These are phyloP conservation scores for Gymnocheta viridis DNA, from an alignment of 2,888 invertebrate genomes.

Conservation along the genomic window DNA sequence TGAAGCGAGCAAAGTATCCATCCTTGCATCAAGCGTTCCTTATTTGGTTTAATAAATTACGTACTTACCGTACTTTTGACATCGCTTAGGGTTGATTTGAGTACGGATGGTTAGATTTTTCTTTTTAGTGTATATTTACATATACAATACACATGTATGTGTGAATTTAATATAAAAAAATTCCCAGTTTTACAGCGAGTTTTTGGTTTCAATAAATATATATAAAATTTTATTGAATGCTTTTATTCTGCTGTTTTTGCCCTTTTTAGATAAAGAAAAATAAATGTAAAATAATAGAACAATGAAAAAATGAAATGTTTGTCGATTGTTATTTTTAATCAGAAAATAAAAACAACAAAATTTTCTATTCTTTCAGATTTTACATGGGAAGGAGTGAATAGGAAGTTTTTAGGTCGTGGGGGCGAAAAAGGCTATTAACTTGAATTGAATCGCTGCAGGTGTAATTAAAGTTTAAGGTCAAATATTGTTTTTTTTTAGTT, in stretches of 20 bases:
- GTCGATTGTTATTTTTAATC: conserved; percentile 64
- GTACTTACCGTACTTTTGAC: no score
- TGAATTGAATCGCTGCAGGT: conserved; percentile 51
- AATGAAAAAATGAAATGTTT: conserved; percentile 55
- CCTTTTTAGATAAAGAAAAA: conserved; percentile 16
- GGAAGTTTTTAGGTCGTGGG: neutral
- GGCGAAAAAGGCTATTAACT: neutral
- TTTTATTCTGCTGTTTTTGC: conserved; percentile 35
- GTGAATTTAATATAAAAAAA: neutral
- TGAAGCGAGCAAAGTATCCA: no score
- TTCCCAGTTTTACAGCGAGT: neutral
- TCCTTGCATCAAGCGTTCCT: no score
- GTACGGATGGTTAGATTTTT: no score
- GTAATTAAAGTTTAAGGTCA: conserved; percentile 69
- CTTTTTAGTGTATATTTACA: neutral
- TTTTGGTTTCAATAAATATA: conserved; percentile 34
- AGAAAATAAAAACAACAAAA: conserved; percentile 43
- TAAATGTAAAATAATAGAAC: conserved; percentile 44
- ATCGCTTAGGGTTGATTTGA: no score
- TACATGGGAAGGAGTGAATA: neutral
- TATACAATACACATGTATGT: neutral
- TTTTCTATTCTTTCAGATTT: conserved; percentile 43
- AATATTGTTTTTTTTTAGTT: conserved; percentile 29
- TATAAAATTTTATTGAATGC: conserved; percentile 60
- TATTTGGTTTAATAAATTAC: no score